A percentile compares a stretch with the other conserved stretches of the same genome.
Conservation (phyloP, 2,797 vertebrate species). For the Setipinna tenuifilis region DNA sequence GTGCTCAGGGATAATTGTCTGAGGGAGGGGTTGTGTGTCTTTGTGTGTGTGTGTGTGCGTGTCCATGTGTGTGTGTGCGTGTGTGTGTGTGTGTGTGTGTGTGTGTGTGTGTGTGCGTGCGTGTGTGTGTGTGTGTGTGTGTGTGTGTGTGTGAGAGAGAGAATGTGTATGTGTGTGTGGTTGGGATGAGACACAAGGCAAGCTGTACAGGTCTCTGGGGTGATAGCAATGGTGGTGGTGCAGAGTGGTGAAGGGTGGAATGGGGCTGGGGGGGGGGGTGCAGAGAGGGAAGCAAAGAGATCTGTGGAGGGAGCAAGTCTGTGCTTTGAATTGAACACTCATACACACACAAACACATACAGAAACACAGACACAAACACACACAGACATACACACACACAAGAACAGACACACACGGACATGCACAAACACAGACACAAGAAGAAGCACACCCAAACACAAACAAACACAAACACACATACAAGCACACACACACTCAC, state of each 20-base stretch:
- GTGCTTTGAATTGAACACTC: slow-evolving; percentile 34
- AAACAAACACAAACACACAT: slow-evolving; percentile 7
- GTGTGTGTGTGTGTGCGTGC: too few species aligned
- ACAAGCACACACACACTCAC: not conserved
- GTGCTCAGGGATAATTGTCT: slow-evolving; percentile 71
- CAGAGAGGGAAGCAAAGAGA: slow-evolving; percentile 44
- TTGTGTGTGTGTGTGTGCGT: slow-evolving; percentile 11
- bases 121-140: too few species aligned
- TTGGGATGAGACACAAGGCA: slow-evolving; percentile 53
- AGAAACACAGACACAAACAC: too few species aligned
- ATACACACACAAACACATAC: too few species aligned
- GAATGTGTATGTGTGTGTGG: not conserved
- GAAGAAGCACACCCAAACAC: not conserved
- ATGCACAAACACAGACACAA: not conserved
- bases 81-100: too few species aligned
- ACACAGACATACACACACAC: too few species aligned
- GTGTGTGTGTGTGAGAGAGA: not conserved
- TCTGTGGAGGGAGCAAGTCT: slow-evolving; percentile 48
- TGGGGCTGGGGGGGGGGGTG: slow-evolving; percentile 27
- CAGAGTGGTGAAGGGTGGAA: slow-evolving; percentile 43
- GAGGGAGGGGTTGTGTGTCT: slow-evolving; percentile 58
- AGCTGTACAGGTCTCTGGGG: slow-evolving; percentile 48
- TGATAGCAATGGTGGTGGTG: slow-evolving; percentile 2
- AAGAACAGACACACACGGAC: too few species aligned
- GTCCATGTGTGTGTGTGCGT: not conserved